Evolutionary conservation across 2,888 invertebrate genomes (phyloP), one percentile per base, ranked within the genome.

Genomic region (Cantharis lateralis): DNA sequence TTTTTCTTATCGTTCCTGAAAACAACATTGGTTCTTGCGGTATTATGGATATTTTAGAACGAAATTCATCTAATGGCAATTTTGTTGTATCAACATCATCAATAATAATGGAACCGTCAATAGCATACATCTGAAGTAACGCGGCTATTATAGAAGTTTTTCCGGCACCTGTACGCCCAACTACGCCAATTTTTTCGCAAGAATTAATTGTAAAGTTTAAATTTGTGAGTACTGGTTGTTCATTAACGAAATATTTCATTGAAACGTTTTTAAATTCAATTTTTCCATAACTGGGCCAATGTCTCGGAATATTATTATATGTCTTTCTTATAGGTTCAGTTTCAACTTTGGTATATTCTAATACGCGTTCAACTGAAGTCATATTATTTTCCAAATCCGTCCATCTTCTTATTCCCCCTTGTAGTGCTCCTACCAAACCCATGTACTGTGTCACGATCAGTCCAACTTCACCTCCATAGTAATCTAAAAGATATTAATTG

Each of bases 1-100:
- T 98, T 84, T 94, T 94, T 1, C 97, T 90, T 90, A 98, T 91
- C 3, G 95, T 94, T 61, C 96, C 97, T 0, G 95, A 95, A 88
- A 98, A 96, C 68, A 96, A 88, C 71, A 96, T 95, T 0, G 96
- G 96, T 85, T 96, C 95, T 87, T 96, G 96, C 0, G 96, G 96
- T 74, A 96, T 96, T 83, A 96, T 96, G 13, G 95, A 95, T 80
- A 96, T 91, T 85, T 92, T 93, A 48, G 93, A 92, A 72, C 96
- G 91, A 13, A 96, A 90, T 85, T 94, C 91, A 83, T 94, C 93
- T 28, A 96, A 89, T 0, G 96, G 96, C 78, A 98, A 87, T 9
- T 89, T 87, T 0, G 91, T 91, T 0, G 93, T 94, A 84, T 95
- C 92, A 2, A 94, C 90, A 0, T 91, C 93, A 87, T 98, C 98